phyloP scores from a whole-genome alignment of 2,888 invertebrate species.

The Agrotis ipsilon region DNA sequence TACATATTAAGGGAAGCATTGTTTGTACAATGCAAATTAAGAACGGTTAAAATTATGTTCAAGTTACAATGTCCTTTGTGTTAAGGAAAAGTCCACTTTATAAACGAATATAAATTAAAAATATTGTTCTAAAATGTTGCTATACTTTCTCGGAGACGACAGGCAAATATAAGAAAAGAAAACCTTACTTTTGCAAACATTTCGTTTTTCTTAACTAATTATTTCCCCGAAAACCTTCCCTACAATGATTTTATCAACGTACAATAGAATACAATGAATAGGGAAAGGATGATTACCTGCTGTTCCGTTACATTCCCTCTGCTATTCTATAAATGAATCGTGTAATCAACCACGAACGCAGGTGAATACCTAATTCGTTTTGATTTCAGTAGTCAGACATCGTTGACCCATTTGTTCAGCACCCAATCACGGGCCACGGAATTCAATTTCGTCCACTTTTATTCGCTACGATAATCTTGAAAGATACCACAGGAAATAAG shows the following conservation, averaged over 20 bases:
- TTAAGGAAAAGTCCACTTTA: background rate
- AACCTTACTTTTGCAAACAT: background rate
- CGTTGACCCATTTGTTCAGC: slow-evolving; percentile 69
- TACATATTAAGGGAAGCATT: slow-evolving; percentile 31
- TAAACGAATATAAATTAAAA: background rate
- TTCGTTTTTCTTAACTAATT: slow-evolving; percentile 14
- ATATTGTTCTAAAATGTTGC: background rate
- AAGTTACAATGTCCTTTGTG: background rate
- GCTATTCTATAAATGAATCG: slow-evolving; percentile 69
- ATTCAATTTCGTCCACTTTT: slow-evolving; percentile 77
- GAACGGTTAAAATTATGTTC: slow-evolving; percentile 13
- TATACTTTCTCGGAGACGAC: background rate
- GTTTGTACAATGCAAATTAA: slow-evolving; percentile 40
- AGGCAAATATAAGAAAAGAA: background rate
- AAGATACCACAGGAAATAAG: slow-evolving; percentile 73
- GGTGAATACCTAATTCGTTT: slow-evolving; percentile 72
- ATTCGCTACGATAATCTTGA: slow-evolving; percentile 75
- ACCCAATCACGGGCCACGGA: slow-evolving; percentile 68
- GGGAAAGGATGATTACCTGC: slow-evolving; percentile 54
- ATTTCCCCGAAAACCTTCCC: slow-evolving; percentile 1
- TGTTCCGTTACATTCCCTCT: slow-evolving; percentile 35
- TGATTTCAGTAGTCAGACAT: slow-evolving; percentile 66
- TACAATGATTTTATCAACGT: slow-evolving; percentile 29
- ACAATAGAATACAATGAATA: slow-evolving; percentile 31
- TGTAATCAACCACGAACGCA: slow-evolving; percentile 71